Evolutionary conservation across 2,113 vertebrate genomes (phyloP).

Genomic region (Pangasianodon hypophthalmus): DNA sequence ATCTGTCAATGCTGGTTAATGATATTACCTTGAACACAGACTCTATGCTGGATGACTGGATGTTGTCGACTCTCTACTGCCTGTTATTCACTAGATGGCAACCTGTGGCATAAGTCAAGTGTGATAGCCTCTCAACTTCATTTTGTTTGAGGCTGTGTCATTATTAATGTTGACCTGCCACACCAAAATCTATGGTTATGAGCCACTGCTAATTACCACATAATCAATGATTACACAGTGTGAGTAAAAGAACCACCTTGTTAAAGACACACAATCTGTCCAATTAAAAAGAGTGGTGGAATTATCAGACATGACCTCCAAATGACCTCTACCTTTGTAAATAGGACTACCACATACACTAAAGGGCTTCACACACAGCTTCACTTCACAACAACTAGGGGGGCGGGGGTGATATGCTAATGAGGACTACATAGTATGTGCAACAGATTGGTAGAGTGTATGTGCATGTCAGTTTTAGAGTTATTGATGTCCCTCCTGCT

Average conservation of each 20-base stretch:
- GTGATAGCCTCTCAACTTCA: neutral
- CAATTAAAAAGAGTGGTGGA: neutral
- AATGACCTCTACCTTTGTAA: constrained; percentile 12
- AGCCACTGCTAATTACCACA: neutral
- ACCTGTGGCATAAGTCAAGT: neutral
- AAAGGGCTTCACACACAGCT: neutral
- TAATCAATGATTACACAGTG: neutral
- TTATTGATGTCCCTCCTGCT: constrained; percentile 20
- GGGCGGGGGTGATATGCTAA: constrained; percentile 73
- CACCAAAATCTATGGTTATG: neutral
- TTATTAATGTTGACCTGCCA: neutral
- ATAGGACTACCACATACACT: neutral
- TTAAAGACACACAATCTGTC: neutral
- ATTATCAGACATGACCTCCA: neutral
- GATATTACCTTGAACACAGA: neutral
- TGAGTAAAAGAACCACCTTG: neutral
- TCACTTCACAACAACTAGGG: constrained; percentile 44
- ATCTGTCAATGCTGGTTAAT: neutral
- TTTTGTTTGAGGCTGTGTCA: neutral
- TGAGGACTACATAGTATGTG: constrained; percentile 23
- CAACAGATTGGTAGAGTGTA: constrained; percentile 46
- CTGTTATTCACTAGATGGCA: neutral
- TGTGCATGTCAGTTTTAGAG: constrained; percentile 27
- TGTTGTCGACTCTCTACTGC: too few species aligned
- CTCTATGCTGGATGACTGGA: too few species aligned